Base-by-base conservation (phyloP, 23 tunicate species). In the Oikopleura vanhoeffeni region DNA sequence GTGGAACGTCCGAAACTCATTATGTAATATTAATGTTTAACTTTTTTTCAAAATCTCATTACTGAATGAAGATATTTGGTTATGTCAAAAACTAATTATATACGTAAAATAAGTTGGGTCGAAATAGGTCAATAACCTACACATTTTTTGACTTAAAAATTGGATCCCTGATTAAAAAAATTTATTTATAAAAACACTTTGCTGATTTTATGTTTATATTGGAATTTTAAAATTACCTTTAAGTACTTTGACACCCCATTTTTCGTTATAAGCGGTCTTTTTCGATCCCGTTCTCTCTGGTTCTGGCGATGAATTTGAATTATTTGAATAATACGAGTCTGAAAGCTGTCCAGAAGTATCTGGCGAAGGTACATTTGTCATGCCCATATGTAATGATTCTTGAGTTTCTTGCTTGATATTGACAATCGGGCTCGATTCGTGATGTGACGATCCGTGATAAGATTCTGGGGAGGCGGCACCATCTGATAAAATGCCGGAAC, bases 231-330 rank as follows among this genome's bases (percentile, higher is more conserved):
- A 83, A 40, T 57, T 83, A 93, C 98, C 98, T 93, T 90, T 90
- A 24, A 93, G 83, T 1, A 93, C 98, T 76, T 93, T 93, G 24
- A 93, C 98, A 41, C 98, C 98, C 98, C 98, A 93, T 57, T 93
- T 93, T 83, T 90, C 98, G 76, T 93, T 93, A 88, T 93, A 93
- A 24, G 95, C 91, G 0, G 98, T 90, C 42, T 93, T 93, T 83
- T 93, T 90, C 34, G 87, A 93, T 88, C 84, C 91, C 76, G 40
- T 41, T 41, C 86, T 83, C 67, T 41, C 57, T 39, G 36, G 39
- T 85, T 32, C 67, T 67, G 85, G 58, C 39, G 1, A 42, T 64
- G 1, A 76, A 40, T 41, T 84, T 85, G 79, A 71, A 32, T 71
- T 33, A 38, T 71, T 71, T 18, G 34, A 13, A 30, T 71, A 71